These are phyloP conservation scores for Aporophyla lueneburgensis DNA, from an alignment of 2,888 invertebrate species.

Conservation along the genomic window DNA sequence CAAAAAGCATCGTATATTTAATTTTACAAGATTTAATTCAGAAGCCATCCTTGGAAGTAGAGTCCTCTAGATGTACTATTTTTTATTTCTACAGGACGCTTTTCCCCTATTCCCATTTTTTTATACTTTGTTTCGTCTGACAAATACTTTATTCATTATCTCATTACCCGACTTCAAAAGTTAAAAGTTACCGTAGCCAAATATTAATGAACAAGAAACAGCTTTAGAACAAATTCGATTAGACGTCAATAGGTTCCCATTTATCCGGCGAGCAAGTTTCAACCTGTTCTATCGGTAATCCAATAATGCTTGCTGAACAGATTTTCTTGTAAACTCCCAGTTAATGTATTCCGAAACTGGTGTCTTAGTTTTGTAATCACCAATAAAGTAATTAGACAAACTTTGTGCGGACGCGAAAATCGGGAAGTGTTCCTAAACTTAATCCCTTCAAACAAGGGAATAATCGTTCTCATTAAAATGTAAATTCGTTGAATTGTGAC, in stretches of 20 bases:
- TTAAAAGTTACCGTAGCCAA: conserved; percentile 19
- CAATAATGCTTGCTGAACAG: conserved; percentile 70
- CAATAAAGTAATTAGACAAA: conserved; percentile 80
- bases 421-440: conserved; percentile 78
- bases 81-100: too few species aligned
- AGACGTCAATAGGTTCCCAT: conserved; percentile 58
- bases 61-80: too few species aligned
- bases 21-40: too few species aligned
- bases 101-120: too few species aligned
- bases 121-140: background rate
- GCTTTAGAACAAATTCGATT: conserved; percentile 58
- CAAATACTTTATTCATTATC: background rate
- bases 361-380: conserved; percentile 77
- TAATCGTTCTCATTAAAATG: conserved; percentile 87
- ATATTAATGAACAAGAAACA: conserved; percentile 54
- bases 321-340: conserved; percentile 71
- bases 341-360: conserved; percentile 74
- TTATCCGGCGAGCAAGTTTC: conserved; percentile 66
- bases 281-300: conserved; percentile 69
- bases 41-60: too few species aligned
- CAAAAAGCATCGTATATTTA: too few species aligned
- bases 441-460: conserved; percentile 85
- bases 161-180: background rate
- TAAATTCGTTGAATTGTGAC: conserved; percentile 81
- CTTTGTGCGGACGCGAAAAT: conserved; percentile 75